Conservation (phyloP, 2,113 vertebrate genomes). For the Hypomesus transpacificus region DNA sequence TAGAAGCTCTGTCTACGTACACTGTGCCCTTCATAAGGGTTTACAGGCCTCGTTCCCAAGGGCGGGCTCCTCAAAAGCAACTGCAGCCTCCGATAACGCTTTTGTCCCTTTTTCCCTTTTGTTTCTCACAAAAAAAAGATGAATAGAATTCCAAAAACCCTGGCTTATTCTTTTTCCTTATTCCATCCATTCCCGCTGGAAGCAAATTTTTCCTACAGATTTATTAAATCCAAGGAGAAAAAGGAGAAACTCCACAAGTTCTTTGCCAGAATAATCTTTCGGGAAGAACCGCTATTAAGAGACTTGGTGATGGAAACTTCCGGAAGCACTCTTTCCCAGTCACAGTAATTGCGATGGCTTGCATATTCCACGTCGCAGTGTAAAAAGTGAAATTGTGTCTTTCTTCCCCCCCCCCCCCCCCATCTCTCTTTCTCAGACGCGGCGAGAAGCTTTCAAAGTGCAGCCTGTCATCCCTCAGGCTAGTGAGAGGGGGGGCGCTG, state of each 20-base stretch:
- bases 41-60: conserved; percentile 53
- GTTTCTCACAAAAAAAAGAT: conserved; percentile 49
- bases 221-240: conserved; percentile 24
- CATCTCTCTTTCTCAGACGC: conserved; percentile 39
- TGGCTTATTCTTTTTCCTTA: conserved; percentile 4
- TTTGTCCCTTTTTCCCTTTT: conserved; percentile 46
- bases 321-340: conserved; percentile 16
- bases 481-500: conserved; percentile 30
- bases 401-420: no score
- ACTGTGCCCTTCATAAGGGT: conserved; percentile 54
- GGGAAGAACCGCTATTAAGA: conserved; percentile 20
- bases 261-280: conserved; percentile 50
- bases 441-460: conserved; percentile 61
- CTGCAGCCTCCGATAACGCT: conserved; percentile 60
- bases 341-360: conserved; percentile 48
- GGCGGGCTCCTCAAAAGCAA: conserved; percentile 52
- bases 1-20: conserved; percentile 46
- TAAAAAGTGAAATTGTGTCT: conserved; percentile 15
- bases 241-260: conserved; percentile 11
- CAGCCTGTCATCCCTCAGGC: conserved; percentile 53
- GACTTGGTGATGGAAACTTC: conserved; percentile 23
- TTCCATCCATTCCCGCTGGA: conserved; percentile 20
- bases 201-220: conserved; percentile 17
- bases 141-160: conserved; percentile 40
- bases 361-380: conserved; percentile 44